These are phyloP conservation scores for Iselma pallidipennis DNA, from an alignment of 2,888 invertebrate genomes.

Conservation along the genomic window DNA sequence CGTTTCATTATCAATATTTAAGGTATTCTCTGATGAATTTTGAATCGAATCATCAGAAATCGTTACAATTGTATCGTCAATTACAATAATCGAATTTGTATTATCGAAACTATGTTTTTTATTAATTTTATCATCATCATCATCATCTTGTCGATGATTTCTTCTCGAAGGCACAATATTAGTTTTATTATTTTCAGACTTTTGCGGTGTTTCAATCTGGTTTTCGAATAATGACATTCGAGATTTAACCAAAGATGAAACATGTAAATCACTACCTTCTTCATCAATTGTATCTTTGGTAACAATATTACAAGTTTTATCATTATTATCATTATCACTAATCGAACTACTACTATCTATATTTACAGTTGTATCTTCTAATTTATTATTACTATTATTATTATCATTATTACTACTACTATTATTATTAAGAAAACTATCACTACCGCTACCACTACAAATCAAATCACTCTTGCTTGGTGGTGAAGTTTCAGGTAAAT, in stretches of 20 bases:
- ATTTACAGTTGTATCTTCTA: constrained; percentile 30
- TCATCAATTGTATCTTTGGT: constrained; percentile 52
- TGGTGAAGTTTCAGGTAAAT: constrained; percentile 41
- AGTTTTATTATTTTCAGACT: constrained; percentile 1
- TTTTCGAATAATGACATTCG: constrained; percentile 54
- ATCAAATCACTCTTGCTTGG: constrained; percentile 24
- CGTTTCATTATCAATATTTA: neutral
- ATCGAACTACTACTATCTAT: constrained; percentile 25
- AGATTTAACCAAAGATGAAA: constrained; percentile 53
- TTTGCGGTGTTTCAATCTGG: constrained; percentile 7
- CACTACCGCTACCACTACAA: neutral
- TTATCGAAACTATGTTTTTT: constrained; percentile 23
- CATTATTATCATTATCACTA: constrained; percentile 41
- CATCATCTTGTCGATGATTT: constrained; percentile 8
- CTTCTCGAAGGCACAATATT: neutral
- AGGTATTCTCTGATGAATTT: neutral
- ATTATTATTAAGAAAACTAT: constrained; percentile 10
- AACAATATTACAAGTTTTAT: constrained; percentile 46
- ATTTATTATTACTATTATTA: constrained; percentile 39
- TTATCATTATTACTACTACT: constrained; percentile 36
- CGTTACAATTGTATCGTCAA: constrained; percentile 11
- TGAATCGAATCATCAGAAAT: constrained; percentile 13
- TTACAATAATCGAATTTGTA: constrained; percentile 15
- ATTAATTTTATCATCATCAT: constrained; percentile 37
- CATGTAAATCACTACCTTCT: constrained; percentile 29